Percentiles rank a stretch among this genome's conserved stretches.
Conservation (phyloP, 2,797 vertebrate species). For the Spinus olivaceus region DNA sequence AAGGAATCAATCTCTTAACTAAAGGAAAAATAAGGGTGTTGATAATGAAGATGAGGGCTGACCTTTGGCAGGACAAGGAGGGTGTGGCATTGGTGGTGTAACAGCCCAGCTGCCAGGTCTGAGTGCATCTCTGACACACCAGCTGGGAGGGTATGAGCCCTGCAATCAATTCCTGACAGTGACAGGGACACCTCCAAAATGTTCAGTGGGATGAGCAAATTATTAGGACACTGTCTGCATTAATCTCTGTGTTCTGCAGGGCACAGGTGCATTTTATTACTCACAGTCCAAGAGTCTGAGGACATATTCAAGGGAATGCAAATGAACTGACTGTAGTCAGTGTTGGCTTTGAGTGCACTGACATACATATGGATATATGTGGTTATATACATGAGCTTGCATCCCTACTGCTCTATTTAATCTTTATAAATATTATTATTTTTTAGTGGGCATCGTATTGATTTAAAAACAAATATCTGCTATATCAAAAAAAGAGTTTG, state of each 20-base stretch:
- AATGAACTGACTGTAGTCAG: neutral
- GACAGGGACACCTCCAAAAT: constrained; percentile 38
- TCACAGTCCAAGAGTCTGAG: neutral
- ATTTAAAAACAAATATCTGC: neutral
- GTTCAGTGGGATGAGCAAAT: neutral
- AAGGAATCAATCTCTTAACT: constrained; percentile 71
- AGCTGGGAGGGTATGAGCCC: constrained; percentile 28
- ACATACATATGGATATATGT: neutral
- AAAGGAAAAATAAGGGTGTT: constrained; percentile 49
- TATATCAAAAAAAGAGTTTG: neutral
- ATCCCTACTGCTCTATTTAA: neutral
- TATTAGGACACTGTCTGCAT: neutral
- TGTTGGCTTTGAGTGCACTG: neutral
- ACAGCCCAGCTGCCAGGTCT: constrained; percentile 11
- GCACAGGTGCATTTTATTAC: neutral
- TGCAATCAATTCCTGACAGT: constrained; percentile 38
- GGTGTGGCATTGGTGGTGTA: neutral
- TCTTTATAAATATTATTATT: neutral
- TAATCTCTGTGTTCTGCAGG: neutral
- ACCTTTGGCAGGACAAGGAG: constrained; percentile 47
- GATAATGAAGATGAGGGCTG: constrained; percentile 45
- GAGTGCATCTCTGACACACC: constrained; percentile 1
- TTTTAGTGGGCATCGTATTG: accelerated
- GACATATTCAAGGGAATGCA: neutral
- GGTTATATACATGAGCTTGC: neutral